Evolutionary conservation across 2,888 invertebrate genomes (phyloP), one percentile per base, ranked within the genome.

Genomic region (Xanthia togata): DNA sequence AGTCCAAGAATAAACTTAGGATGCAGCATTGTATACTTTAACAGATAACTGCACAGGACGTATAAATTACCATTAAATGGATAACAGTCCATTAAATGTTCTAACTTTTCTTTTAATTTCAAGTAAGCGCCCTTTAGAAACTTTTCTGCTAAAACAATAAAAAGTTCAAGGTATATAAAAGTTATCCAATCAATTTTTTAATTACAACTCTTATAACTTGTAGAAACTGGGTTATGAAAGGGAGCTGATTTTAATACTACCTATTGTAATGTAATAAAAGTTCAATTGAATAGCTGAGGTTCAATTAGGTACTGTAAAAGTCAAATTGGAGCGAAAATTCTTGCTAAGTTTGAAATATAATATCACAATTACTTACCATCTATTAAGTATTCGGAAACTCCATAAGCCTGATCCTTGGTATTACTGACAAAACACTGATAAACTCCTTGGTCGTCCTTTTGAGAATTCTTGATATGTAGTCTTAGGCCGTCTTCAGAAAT

Each of bases 351-450:
- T 59, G 0, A 60, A 78, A 23, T 41, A 12, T 47, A 20, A 14
- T 47, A 57, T 8, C 9, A 35, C 1, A 67, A 50, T 41, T 38
- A 35, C 97, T 97, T 94, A 98, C 98, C 98, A 87, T 98, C 98
- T 90, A 98, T 97, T 88, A 98, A 97, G 69, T 98, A 97, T 93
- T 99, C 98, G 2, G 98, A 98, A 0, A 98, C 97, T 17, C 98
- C 98, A 93, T 98, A 98, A 26, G 98, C 98, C 94, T 98, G 98
- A 91, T 98, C 98, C 95, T 98, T 98, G 86, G 98, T 98, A 90
- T 98, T 98, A 90, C 98, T 98, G 11, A 98, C 98, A 88, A 99
- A 98, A 93, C 99, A 99, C 91, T 99, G 99, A 94, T 98, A 99
- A 97, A 99, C 98, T 62, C 99, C 99, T 78, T 98, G 97, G 93